Evolutionary conservation across 2,888 invertebrate species (phyloP), one percentile per base, ranked within the genome.

Genomic region (Zygothrica quintamaculata): DNA sequence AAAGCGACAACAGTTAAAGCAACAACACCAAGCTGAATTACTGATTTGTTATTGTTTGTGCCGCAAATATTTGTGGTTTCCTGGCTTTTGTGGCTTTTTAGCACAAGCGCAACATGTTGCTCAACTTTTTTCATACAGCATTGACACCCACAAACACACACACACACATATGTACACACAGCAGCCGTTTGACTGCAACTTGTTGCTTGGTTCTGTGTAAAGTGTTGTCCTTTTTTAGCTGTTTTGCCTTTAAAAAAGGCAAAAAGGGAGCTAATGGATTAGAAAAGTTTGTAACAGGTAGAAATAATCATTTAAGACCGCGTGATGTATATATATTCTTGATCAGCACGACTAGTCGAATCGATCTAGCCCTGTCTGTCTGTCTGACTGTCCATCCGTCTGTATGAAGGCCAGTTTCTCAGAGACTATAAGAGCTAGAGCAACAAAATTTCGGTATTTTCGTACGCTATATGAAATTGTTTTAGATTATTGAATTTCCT

Each of bases 51-150:
- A 56, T 37, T 64, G 77, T 65, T 66, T 56, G 48, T 57, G 78
- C 65, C 72, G 71, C 75, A 84, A 82, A 87, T 87, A 85, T 87
- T 84, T 84, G 84, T 68, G 84, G 84, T 86, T 84, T 84, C 82
- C 84, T 80, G 86, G 73, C 70, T 82, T 85, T 78, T 75, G 78
- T 84, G 77, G 77, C 59, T 74, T 71, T 66, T 31, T 64, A 68
- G 26, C 68, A 69, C 18, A 50, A 57, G 69, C 74, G 84, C 79
- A 85, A 79, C 79, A 79, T 79, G 79, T 84, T 75, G 73, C 76
- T 43, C 53, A 50, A 66, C 60, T 53, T 65, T 75, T n/a, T 73
- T 71, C 47, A 58, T 52, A 36, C 47, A 57, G 34, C 53, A 22
- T 46, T 59, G 50, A 51, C 65, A 65, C 64, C 42, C 58, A 68